Evolutionary conservation across 1,140 invertebrate species (phyloP), one percentile per base, ranked within the genome.

Genomic region (Ceratitis capitata): DNA sequence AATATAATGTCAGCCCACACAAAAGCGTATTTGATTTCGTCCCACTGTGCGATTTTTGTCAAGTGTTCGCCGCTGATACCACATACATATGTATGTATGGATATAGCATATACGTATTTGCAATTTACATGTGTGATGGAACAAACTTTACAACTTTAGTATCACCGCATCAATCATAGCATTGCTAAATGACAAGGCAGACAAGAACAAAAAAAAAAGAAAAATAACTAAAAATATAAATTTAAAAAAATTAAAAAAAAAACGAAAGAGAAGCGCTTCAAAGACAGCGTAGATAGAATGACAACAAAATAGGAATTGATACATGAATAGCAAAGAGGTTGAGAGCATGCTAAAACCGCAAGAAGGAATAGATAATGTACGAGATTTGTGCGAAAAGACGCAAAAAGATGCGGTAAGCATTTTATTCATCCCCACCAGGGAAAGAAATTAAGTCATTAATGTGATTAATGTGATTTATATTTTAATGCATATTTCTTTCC

Each of bases 21-120:
- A 78, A 45, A 45, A 14, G n/a, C 69, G 39, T n/a, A 78, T 78
- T 35, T 45, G 69, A 78, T 78, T 83, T 83, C 82, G 82, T 29
- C 82, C 82, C 82, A 83, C 82, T 83, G 47, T 83, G 47, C 82
- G 42, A 83, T 83, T 83, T n/a, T 49, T 83, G 82, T 49, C 82
- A 83, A 83, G 82, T 83, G 82, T 53, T 53, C 32, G 82, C 49
- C 47, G 49, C 14, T 51, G 23, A 5, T 29, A 82, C 47, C 26
- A 9, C 6, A 61, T 32, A 14, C 14, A 29, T 69, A 69, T 69
- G 32, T 39, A 39, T 35, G 4, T 3, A 39, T 69, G 32, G 19
- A 69, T 39, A 32, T 35, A 53, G 14, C n/a, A 53, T 53, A 19
- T 5, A 53, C n/a, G 47, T 9, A 49, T 7, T 47, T 7, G 45